Evolutionary conservation across 1,140 invertebrate species (phyloP).

Genomic region (Episyrphus balteatus): DNA sequence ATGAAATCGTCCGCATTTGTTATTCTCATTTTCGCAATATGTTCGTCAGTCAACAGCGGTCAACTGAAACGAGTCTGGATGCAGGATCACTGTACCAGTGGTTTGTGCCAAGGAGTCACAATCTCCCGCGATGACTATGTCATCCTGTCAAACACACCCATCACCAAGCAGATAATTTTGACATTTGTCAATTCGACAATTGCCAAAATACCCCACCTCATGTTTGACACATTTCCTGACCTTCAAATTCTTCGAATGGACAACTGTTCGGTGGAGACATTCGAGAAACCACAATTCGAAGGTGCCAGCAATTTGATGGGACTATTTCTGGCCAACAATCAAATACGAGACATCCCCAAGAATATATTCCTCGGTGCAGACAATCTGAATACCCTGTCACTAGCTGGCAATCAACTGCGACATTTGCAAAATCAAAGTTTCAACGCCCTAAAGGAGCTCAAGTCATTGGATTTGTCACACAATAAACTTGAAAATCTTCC

Average conservation of each 20-base stretch:
- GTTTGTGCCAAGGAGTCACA: constrained; percentile 21
- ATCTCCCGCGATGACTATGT: constrained; percentile 30
- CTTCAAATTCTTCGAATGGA: constrained; percentile 32
- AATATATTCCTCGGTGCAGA: constrained; percentile 33
- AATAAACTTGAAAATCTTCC: constrained; percentile 24
- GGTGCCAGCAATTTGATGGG: constrained; percentile 33
- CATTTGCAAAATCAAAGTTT: constrained; percentile 24
- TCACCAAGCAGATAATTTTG: constrained; percentile 21
- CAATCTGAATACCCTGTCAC: constrained; percentile 22
- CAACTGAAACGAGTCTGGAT: constrained; percentile 31
- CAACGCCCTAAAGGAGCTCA: constrained; percentile 26
- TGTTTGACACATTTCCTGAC: constrained; percentile 34
- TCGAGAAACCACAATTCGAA: constrained; percentile 32
- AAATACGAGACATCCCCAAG: constrained; percentile 25
- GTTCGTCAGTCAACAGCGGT: constrained; percentile 3
- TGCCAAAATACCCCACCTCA: constrained; percentile 29
- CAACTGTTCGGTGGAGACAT: constrained; percentile 28
- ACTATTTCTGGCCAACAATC: constrained; percentile 25
- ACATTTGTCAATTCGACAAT: constrained; percentile 30
- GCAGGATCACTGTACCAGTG: constrained; percentile 29
- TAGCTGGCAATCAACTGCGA: constrained; percentile 19
- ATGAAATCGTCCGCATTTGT: neutral
- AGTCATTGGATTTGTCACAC: constrained; percentile 20
- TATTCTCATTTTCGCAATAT: neutral
- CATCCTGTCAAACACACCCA: constrained; percentile 25